These are phyloP conservation scores for Triplophysa rosa DNA, from an alignment of 2,113 vertebrate species.

Conservation along the genomic window DNA sequence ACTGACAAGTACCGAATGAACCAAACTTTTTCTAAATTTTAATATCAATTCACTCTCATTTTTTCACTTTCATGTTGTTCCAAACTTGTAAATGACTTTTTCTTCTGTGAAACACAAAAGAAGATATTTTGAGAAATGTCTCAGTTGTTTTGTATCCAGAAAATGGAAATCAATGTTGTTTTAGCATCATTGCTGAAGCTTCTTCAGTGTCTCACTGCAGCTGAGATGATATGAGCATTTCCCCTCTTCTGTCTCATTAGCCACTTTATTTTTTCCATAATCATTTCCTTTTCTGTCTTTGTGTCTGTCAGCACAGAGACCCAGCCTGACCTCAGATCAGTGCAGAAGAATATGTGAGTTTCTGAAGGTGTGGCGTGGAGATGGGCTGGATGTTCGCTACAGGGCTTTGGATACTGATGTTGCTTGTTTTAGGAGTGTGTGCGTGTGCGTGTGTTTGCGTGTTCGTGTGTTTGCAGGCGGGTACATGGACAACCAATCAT, in stretches of 20 bases:
- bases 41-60: too few species aligned
- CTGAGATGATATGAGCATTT: neutral
- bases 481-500: constrained; percentile 33
- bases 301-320: constrained; percentile 26
- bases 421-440: constrained; percentile 1
- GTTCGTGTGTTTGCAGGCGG: constrained; percentile 35
- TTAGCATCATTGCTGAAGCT: too few species aligned
- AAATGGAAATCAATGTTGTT: too few species aligned
- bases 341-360: constrained; percentile 37
- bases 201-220: too few species aligned
- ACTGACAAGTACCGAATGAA: too few species aligned
- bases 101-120: too few species aligned
- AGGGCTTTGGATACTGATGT: neutral
- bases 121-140: too few species aligned
- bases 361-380: constrained; percentile 17
- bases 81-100: too few species aligned
- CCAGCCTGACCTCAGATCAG: constrained; percentile 28
- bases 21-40: too few species aligned
- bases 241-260: neutral
- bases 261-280: constrained; percentile 1
- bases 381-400: constrained; percentile 16
- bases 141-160: too few species aligned
- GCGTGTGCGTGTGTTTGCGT: neutral
- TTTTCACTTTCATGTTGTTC: too few species aligned
- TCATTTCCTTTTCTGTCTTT: constrained; percentile 24